Evolutionary conservation across 1,140 invertebrate species (phyloP).

Genomic region (Elysia chlorotica): DNA sequence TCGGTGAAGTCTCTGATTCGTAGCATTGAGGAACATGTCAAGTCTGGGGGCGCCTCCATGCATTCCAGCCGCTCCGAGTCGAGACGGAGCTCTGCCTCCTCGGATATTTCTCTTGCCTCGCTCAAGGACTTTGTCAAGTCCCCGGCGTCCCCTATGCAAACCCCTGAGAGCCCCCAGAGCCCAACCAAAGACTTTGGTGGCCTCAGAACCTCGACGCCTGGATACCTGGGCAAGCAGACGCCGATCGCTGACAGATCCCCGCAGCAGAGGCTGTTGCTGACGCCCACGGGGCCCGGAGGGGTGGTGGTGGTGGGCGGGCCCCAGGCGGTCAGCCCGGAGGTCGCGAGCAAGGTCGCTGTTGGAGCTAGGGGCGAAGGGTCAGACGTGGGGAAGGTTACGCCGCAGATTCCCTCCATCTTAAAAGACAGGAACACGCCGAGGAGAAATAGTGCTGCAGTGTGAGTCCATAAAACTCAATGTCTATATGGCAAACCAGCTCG

Average conservation of each 20-base stretch:
- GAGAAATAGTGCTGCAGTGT: slow-evolving; percentile 34
- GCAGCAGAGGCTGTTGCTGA: background rate
- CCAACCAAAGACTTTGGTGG: slow-evolving; percentile 37
- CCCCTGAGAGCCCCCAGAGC: slow-evolving; percentile 31
- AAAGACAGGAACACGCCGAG: slow-evolving; percentile 33
- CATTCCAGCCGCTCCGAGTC: slow-evolving; percentile 51
- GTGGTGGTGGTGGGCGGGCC: background rate
- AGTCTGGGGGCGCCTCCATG: slow-evolving; percentile 61
- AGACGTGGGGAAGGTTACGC: slow-evolving; percentile 20
- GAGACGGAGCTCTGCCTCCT: slow-evolving; percentile 46
- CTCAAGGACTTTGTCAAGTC: slow-evolving; percentile 44
- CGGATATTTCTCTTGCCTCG: slow-evolving; percentile 27
- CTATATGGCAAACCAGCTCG: too few species aligned
- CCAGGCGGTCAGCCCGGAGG: background rate
- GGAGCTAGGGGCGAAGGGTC: background rate
- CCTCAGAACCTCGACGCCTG: slow-evolving; percentile 24
- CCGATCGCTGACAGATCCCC: slow-evolving; percentile 1
- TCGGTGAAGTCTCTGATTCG: slow-evolving; percentile 89
- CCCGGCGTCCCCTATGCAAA: slow-evolving; percentile 36
- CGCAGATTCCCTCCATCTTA: slow-evolving; percentile 39
- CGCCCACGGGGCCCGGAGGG: background rate
- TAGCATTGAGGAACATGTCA: slow-evolving; percentile 81
- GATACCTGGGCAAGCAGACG: background rate
- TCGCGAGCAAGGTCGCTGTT: background rate
- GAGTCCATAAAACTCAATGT: too few species aligned